A percentile compares a stretch with the other conserved stretches of the same genome.
Evolutionary conservation across 2,888 invertebrate species (phyloP).

Genomic region (Troilus luridus): DNA sequence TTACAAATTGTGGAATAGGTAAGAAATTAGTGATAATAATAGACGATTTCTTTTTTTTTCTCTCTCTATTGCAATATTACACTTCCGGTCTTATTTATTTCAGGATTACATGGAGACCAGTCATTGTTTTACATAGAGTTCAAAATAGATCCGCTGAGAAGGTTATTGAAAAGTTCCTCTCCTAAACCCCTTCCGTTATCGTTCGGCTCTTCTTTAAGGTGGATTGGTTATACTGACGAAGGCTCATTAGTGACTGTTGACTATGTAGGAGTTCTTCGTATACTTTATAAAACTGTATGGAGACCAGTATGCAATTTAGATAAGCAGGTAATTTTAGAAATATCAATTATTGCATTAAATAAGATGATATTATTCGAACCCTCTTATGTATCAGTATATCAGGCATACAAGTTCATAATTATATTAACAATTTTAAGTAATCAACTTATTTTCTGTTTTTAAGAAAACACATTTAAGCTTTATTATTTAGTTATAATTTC

Average conservation of each 20-base stretch:
- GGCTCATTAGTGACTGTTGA: constrained; percentile 86
- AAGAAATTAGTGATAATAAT: constrained; percentile 14
- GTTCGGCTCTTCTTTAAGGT: constrained; percentile 77
- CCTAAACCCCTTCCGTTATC: constrained; percentile 75
- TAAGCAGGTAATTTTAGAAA: constrained; percentile 66
- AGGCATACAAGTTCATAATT: not conserved
- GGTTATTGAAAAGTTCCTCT: constrained; percentile 60
- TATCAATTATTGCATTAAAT: not conserved
- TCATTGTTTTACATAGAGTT: constrained; percentile 71
- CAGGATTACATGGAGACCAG: constrained; percentile 68
- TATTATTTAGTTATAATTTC: not conserved
- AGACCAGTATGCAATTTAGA: constrained; percentile 84
- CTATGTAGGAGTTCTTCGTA: constrained; percentile 80
- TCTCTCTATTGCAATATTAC: constrained; percentile 35
- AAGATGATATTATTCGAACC: not conserved
- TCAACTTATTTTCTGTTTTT: not conserved
- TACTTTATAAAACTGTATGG: constrained; percentile 84
- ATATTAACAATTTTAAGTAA: not conserved
- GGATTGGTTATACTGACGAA: constrained; percentile 86
- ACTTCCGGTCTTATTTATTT: constrained; percentile 61
- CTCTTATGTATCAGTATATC: not conserved
- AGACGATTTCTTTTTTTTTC: not conserved
- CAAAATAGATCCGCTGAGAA: constrained; percentile 63
- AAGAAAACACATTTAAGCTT: not conserved
- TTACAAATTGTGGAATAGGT: constrained; percentile 77